Percentiles rank a stretch among this genome's conserved stretches.
Evolutionary conservation across 2,888 invertebrate species (phyloP).

Genomic region (Drosophila recens): DNA sequence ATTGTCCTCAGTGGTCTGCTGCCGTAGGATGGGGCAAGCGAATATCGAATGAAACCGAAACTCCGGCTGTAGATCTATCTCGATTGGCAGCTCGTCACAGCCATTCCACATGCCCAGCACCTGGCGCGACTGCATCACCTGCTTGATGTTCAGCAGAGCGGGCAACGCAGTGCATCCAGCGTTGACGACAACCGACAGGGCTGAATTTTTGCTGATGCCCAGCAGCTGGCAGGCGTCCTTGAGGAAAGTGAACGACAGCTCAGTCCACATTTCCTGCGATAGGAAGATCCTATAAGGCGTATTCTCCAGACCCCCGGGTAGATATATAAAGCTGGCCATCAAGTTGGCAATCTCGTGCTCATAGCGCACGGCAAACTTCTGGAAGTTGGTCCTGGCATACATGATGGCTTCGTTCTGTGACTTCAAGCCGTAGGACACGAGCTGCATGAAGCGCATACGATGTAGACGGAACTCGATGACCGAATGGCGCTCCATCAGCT

Average conservation of each 20-base stretch:
- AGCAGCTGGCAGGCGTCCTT: slow-evolving; percentile 96
- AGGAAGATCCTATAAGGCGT: slow-evolving; percentile 93
- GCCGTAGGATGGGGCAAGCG: slow-evolving; percentile 98
- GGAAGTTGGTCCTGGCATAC: slow-evolving; percentile 94
- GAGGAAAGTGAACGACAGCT: slow-evolving; percentile 94
- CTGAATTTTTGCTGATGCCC: slow-evolving; percentile 95
- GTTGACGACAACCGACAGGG: slow-evolving; percentile 95
- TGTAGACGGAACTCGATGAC: slow-evolving; percentile 93
- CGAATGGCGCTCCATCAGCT: slow-evolving; percentile 86
- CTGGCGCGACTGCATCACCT: slow-evolving; percentile 94
- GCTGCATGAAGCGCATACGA: slow-evolving; percentile 91
- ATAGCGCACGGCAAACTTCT: slow-evolving; percentile 91
- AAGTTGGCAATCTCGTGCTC: slow-evolving; percentile 93
- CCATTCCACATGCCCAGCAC: slow-evolving; percentile 98
- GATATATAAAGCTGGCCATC: slow-evolving; percentile 94
- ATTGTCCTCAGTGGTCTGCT: slow-evolving; percentile 97
- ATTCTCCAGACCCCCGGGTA: slow-evolving; percentile 91
- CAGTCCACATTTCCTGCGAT: slow-evolving; percentile 91
- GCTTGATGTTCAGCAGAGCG: slow-evolving; percentile 96
- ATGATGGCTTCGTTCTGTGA: slow-evolving; percentile 93
- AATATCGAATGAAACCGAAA: slow-evolving; percentile 98
- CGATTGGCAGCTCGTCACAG: slow-evolving; percentile 98
- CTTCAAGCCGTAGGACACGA: slow-evolving; percentile 84
- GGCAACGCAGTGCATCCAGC: slow-evolving; percentile 98
- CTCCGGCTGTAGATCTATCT: slow-evolving; percentile 96